Percentiles rank a stretch among this genome's conserved stretches.
Evolutionary conservation across 2,888 invertebrate genomes (phyloP).

Genomic region (Furcula furcula): DNA sequence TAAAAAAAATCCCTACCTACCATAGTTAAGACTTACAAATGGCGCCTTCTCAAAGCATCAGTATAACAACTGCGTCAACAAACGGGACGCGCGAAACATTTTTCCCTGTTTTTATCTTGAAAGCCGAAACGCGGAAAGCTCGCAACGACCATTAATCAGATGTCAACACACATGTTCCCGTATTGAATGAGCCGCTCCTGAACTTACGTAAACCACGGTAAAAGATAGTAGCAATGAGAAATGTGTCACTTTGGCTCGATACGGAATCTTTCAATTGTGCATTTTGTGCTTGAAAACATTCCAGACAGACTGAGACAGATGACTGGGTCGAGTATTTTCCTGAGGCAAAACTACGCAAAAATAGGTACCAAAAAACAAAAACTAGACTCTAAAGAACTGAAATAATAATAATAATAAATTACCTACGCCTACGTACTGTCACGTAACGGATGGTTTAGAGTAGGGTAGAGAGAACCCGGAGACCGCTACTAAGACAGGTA

Average conservation of each 20-base stretch:
- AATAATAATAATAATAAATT: no score
- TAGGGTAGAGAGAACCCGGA: no score
- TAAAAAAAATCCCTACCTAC: conserved; percentile 31
- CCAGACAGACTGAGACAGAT: no score
- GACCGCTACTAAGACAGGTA: no score
- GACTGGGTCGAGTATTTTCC: no score
- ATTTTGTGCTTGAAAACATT: no score
- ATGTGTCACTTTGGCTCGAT: conserved; percentile 42
- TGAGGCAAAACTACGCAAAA: no score
- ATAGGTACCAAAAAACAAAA: no score
- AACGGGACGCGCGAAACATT: conserved; percentile 23
- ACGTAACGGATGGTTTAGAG: no score
- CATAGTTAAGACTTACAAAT: conserved; percentile 19
- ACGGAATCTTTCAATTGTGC: conserved; percentile 34
- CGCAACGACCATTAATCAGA: conserved; percentile 55
- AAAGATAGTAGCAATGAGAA: conserved; percentile 40
- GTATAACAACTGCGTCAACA: conserved; percentile 15
- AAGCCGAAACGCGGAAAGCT: conserved; percentile 31
- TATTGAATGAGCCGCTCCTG: conserved; percentile 43
- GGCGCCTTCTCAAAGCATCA: conserved; percentile 13
- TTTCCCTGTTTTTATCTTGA: conserved; percentile 34
- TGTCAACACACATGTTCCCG: conserved; percentile 50
- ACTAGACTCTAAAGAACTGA: no score
- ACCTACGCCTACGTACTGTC: no score
- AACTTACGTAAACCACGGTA: conserved; percentile 40